Evolutionary conservation across 2,888 invertebrate genomes (phyloP).

Genomic region (Cristatella mucedo): DNA sequence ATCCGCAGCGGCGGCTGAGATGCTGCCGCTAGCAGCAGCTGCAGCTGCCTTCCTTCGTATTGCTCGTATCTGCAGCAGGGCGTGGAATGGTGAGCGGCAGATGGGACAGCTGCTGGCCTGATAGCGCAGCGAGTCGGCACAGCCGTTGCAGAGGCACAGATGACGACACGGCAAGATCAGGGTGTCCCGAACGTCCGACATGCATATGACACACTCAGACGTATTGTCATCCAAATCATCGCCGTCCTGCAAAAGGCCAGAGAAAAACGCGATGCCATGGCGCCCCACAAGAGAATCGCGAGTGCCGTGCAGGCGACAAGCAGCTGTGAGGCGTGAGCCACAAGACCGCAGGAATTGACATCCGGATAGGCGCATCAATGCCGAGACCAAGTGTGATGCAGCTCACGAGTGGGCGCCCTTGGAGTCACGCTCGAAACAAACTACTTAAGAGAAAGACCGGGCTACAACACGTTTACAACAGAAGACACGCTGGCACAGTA

Average conservation of each 20-base stretch:
- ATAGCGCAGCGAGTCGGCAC: slow-evolving; percentile 75
- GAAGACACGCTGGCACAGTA: too few species aligned
- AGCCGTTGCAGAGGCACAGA: slow-evolving; percentile 86
- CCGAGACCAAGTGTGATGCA: too few species aligned
- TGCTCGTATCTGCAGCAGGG: slow-evolving; percentile 82
- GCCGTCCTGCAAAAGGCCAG: slow-evolving; percentile 19
- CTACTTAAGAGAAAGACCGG: too few species aligned
- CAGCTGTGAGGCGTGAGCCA: neutral
- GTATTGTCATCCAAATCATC: slow-evolving; percentile 45
- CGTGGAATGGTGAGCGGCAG: slow-evolving; percentile 93
- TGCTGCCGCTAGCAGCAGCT: too few species aligned
- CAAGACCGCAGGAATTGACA: too few species aligned
- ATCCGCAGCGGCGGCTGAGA: too few species aligned
- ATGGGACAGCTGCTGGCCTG: slow-evolving; percentile 93
- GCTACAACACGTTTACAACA: too few species aligned
- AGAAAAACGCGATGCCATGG: neutral
- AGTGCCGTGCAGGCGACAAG: neutral
- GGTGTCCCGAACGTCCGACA: slow-evolving; percentile 93
- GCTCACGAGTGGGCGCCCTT: too few species aligned
- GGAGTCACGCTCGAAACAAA: too few species aligned
- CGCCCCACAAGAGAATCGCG: neutral
- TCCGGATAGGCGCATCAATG: too few species aligned
- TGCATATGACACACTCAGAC: slow-evolving; percentile 96
- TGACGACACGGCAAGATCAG: slow-evolving; percentile 90
- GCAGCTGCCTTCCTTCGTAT: slow-evolving; percentile 55